These are phyloP conservation scores for Selene dorsalis DNA, from an alignment of 2,797 vertebrate genomes.

Conservation along the genomic window DNA sequence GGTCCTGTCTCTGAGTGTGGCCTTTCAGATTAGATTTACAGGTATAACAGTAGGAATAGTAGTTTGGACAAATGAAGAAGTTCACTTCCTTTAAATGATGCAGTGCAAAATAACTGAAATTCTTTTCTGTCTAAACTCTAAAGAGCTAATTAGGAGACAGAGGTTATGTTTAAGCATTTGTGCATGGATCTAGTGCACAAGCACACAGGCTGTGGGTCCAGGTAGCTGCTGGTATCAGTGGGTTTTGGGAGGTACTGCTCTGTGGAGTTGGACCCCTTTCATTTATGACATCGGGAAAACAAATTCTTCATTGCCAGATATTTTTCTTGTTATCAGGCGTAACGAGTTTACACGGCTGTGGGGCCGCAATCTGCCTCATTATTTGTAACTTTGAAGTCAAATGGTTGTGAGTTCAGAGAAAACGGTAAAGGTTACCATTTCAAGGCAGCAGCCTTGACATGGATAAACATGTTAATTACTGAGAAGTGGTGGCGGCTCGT, in stretches of 20 bases:
- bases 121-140: not conserved
- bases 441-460: constrained; percentile 2
- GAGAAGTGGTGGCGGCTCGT: not conserved
- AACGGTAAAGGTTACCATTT: constrained; percentile 1
- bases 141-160: too few relatives aligned
- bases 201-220: not conserved
- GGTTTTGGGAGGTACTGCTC: not conserved
- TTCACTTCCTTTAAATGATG: constrained; percentile 5
- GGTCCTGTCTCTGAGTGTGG: not conserved
- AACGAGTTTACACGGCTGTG: not conserved
- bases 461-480: constrained; percentile 24
- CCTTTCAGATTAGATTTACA: not conserved
- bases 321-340: not conserved
- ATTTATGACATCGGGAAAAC: not conserved
- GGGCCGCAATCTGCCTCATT: not conserved
- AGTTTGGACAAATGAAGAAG: constrained; percentile 2
- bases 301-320: not conserved
- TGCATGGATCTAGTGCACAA: not conserved
- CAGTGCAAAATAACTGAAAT: not conserved
- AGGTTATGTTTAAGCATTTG: not conserved
- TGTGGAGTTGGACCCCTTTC: not conserved
- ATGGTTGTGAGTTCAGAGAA: not conserved
- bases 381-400: constrained; percentile 25
- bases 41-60: not conserved
- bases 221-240: not conserved